Evolutionary conservation across 2,113 vertebrate species (phyloP).

Genomic region (Mellivora capensis): DNA sequence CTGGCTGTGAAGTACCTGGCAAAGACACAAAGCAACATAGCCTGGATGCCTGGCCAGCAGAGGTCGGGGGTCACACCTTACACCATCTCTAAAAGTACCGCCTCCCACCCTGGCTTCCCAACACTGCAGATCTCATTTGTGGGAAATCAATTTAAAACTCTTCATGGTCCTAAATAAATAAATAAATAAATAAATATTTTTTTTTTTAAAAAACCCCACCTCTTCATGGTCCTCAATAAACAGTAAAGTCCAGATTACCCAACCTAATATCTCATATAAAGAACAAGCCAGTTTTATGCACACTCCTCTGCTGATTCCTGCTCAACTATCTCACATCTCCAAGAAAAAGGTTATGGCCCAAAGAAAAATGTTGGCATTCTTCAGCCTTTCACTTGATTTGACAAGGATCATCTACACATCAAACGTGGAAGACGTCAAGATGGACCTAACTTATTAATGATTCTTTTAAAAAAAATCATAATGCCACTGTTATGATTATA

Average conservation of each 20-base stretch:
- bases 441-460: constrained; percentile 38
- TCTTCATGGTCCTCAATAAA: background rate
- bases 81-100: background rate
- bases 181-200: too few relatives aligned
- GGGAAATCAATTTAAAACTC: background rate
- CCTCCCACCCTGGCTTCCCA: background rate
- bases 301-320: background rate
- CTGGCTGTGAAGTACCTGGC: constrained; percentile 59
- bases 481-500: constrained; percentile 38
- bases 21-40: background rate
- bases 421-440: constrained; percentile 6
- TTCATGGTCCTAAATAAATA: too few relatives aligned
- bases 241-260: background rate
- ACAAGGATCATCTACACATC: background rate
- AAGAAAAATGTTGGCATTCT: background rate
- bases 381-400: background rate
- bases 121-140: background rate
- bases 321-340: background rate
- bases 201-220: too few relatives aligned
- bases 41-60: background rate
- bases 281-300: background rate
- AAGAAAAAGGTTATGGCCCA: background rate
- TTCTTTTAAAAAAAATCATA: constrained; percentile 19
- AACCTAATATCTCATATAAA: background rate
- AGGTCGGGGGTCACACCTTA: background rate